Conservation (phyloP, 2,113 vertebrate genomes). For the Tetrax tetrax region DNA sequence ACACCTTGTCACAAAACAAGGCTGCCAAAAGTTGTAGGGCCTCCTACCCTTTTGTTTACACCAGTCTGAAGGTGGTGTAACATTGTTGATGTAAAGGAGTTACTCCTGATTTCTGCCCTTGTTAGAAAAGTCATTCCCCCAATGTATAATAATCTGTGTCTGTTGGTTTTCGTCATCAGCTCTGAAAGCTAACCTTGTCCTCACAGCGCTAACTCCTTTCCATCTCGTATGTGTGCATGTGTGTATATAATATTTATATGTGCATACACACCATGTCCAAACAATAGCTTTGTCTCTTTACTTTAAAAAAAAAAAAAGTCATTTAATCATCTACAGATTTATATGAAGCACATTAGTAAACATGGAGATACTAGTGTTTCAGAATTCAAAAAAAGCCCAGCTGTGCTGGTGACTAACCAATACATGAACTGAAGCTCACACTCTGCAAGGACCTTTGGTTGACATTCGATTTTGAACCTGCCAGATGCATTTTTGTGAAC, state of each 20-base stretch:
- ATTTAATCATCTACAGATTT: slow-evolving; percentile 69
- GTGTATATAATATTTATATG: slow-evolving; percentile 74
- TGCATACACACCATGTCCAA: slow-evolving; percentile 63
- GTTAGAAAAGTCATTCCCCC: slow-evolving; percentile 35
- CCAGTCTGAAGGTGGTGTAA: not conserved
- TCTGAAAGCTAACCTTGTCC: slow-evolving; percentile 70
- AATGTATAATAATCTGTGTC: slow-evolving; percentile 47
- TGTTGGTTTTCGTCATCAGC: slow-evolving; percentile 69
- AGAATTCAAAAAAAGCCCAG: slow-evolving; percentile 70
- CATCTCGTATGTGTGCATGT: slow-evolving; percentile 66
- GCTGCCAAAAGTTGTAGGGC: slow-evolving; percentile 45
- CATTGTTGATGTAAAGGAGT: slow-evolving; percentile 21
- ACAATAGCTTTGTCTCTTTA: slow-evolving; percentile 57
- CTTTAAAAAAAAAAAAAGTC: slow-evolving; percentile 55
- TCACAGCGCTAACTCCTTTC: slow-evolving; percentile 65
- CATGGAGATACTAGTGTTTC: slow-evolving; percentile 71
- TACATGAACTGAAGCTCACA: slow-evolving; percentile 79
- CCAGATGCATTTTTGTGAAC: slow-evolving; percentile 85
- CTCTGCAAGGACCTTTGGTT: slow-evolving; percentile 83
- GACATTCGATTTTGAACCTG: slow-evolving; percentile 87
- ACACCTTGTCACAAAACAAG: slow-evolving; percentile 63
- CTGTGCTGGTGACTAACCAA: slow-evolving; percentile 78
- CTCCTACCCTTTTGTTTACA: not conserved
- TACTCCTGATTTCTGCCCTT: slow-evolving; percentile 37
- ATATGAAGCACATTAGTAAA: slow-evolving; percentile 76